Percentiles rank a stretch among this genome's conserved stretches.
These are phyloP conservation scores for Agelastica alni DNA, from an alignment of 2,888 invertebrate genomes.

Conservation along the genomic window DNA sequence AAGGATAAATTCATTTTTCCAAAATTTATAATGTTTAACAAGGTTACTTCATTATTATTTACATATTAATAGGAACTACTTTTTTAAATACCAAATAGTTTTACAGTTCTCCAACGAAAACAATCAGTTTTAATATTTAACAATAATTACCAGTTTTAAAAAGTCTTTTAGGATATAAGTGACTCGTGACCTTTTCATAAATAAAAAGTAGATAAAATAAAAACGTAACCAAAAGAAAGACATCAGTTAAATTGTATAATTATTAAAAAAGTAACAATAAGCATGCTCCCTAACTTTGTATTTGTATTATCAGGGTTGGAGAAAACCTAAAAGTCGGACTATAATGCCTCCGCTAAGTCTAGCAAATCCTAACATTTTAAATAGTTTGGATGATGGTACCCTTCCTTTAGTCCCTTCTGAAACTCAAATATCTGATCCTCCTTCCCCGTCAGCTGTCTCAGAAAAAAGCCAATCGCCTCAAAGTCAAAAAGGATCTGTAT, in stretches of 20 bases:
- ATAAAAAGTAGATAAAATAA: constrained; percentile 7
- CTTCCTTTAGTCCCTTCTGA: constrained; percentile 53
- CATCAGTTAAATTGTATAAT: neutral
- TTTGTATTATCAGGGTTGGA: constrained; percentile 68
- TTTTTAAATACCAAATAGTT: too few relatives aligned
- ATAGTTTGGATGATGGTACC: constrained; percentile 54
- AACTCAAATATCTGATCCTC: constrained; percentile 55
- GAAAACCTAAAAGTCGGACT: constrained; percentile 77
- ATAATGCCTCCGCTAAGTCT: constrained; percentile 68
- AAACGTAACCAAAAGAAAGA: constrained; percentile 6
- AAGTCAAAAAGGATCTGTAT: constrained; percentile 60
- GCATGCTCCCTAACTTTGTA: constrained; percentile 42
- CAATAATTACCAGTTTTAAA: too few relatives aligned
- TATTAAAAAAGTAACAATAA: too few relatives aligned
- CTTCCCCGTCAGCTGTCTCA: constrained; percentile 58
- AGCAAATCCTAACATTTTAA: constrained; percentile 61
- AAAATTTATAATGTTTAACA: too few relatives aligned
- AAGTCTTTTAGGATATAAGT: too few relatives aligned
- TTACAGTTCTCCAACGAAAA: too few relatives aligned
- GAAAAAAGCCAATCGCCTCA: constrained; percentile 60
- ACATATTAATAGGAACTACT: too few relatives aligned
- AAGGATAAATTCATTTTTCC: too few relatives aligned
- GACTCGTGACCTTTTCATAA: too few relatives aligned
- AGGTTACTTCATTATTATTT: too few relatives aligned
- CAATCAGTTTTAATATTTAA: too few relatives aligned